Base-by-base conservation (phyloP, 2,888 invertebrate species). In the Poecilus cupreus region DNA sequence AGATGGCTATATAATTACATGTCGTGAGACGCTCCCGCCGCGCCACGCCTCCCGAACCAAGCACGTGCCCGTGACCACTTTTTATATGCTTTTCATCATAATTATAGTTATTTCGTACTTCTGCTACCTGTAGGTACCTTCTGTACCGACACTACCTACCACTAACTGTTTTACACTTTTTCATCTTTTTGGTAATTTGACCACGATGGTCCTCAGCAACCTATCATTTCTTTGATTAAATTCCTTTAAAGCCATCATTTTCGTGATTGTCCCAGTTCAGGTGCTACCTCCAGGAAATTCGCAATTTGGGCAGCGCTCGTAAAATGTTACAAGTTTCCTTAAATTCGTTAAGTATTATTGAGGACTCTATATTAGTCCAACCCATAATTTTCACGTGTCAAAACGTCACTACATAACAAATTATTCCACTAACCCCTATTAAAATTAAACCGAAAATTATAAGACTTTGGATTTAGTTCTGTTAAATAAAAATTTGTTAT, bases 71-170 rank as follows among this genome's bases (percentile, higher is more conserved):
- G 80, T 72, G 83, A 85, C 87, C 85, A 85, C 87, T 87, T 87
- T 88, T 88, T 87, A 87, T 87, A 87, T 87, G 86, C 85, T 87
- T 88, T 88, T 88, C 87, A 88, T 87, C 85, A 87, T 89, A 89
- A 89, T 89, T 89, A 89, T 88, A 88, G 88, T 87, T 87, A 88
- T 89, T 88, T 84, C 83, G 84, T 83, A 74, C 46, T 64, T 80
- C 49, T 39, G 72, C 80, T 80, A 72, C 72, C 72, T 80, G 80
- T 80, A 57, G 49, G 78, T 78, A 43, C 64, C 64, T 68, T 68
- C 64, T 68, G 64, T 68, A 68, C 64, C 51, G 64, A 68, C 46
- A 72, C 72, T 72, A 43, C 51, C 51, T 51, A 32, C 18, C 51
- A 13, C 68, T 72, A 72, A 46, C 43, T 46, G 43, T 72, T 72